Evolutionary conservation across 2,797 vertebrate genomes (phyloP).

Genomic region (Botia kubotai): DNA sequence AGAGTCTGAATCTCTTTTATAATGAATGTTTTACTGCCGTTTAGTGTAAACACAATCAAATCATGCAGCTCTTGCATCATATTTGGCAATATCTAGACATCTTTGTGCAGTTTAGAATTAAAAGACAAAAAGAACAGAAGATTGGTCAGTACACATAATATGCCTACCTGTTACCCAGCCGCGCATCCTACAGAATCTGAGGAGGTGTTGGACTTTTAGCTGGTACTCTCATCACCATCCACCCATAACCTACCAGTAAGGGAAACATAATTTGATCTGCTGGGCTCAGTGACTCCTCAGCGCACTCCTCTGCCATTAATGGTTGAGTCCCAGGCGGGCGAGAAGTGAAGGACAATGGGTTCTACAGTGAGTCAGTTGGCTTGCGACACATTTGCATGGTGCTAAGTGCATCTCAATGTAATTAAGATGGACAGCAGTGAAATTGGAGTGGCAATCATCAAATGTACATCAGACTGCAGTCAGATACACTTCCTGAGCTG

Average conservation of each 20-base stretch:
- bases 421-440: conserved; percentile 50
- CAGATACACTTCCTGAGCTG: conserved; percentile 7
- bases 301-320: conserved; percentile 50
- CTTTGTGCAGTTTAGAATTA: neutral
- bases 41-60: neutral
- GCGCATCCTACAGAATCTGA: neutral
- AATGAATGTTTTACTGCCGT: neutral
- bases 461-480: conserved; percentile 38
- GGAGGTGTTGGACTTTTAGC: conserved; percentile 23
- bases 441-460: neutral
- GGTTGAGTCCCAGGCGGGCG: conserved; percentile 31
- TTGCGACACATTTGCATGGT: conserved; percentile 44
- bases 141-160: neutral
- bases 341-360: conserved; percentile 55
- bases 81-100: neutral
- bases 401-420: conserved; percentile 52
- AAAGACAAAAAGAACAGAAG: conserved; percentile 4
- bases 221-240: conserved; percentile 24
- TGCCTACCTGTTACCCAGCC: neutral
- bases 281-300: conserved; percentile 40
- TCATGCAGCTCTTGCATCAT: neutral
- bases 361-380: conserved; percentile 42
- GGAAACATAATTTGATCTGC: conserved; percentile 59
- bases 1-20: neutral
- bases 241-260: conserved; percentile 14